Evolutionary conservation across 2,888 invertebrate genomes (phyloP), one percentile per base, ranked within the genome.

Genomic region (Eucriotettix oculatus): DNA sequence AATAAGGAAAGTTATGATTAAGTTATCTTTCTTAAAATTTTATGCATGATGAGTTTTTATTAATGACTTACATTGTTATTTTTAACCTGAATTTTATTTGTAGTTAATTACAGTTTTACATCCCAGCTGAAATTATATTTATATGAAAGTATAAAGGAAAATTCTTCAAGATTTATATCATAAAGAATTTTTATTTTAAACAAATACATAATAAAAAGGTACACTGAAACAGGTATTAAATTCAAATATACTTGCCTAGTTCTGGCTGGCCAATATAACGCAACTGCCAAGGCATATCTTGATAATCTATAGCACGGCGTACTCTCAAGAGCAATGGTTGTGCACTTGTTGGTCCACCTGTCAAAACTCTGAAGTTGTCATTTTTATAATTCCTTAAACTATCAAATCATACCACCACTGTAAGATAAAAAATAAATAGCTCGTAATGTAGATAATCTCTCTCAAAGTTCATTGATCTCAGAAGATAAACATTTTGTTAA

Each of bases 221-320:
- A 48, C 2, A 48, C 3, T 48, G n/a, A 48, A 3, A 48, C n/a
- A 29, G 29, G 2, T 29, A 48, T 48, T n/a, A 14, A 14, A n/a
- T 48, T n/a, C 12, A 48, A 48, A 14, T 14, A 48, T 48, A 42
- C 12, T 65, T 65, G 63, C 70, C 93, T 1, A 92, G 74, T 72
- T 95, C 94, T 16, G 91, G 89, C 69, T 91, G 90, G 0, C 96
- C 95, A 64, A 95, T 85, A 70, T 96, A 97, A 7, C 95, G 79
- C 58, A 97, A 76, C 71, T 96, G 95, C 78, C 87, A 93, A 0
- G 90, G 90, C 74, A 88, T 86, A 63, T 90, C 88, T 58, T 84
- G 83, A 16, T 87, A 83, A 71, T 90, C 89, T 16, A 91, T 71
- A 0, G 94, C 89, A 71, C 90, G 82, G 59, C 96, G 79, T 0